Conservation (phyloP, 2,888 invertebrate genomes). For the Athetis lepigone region DNA sequence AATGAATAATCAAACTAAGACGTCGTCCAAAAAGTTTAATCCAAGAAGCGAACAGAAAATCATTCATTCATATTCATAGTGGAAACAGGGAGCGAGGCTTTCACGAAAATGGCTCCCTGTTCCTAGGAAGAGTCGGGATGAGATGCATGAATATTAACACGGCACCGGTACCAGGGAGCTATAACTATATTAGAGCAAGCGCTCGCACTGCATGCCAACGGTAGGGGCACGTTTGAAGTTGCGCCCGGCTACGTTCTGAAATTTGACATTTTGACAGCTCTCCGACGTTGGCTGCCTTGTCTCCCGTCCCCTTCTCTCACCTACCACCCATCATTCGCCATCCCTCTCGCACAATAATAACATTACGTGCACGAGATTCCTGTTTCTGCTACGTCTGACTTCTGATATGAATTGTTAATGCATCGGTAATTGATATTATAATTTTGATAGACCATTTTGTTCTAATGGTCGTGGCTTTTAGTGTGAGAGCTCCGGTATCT, state of each 20-base stretch:
- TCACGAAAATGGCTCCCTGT: constrained; percentile 87
- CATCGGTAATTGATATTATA: constrained; percentile 90
- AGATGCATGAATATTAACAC: constrained; percentile 90
- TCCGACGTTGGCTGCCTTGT: constrained; percentile 87
- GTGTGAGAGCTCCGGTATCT: constrained; percentile 72
- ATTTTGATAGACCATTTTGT: constrained; percentile 86
- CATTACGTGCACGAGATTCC: constrained; percentile 87
- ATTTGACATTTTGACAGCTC: constrained; percentile 91
- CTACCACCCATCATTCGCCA: constrained; percentile 61
- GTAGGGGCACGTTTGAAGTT: constrained; percentile 90
- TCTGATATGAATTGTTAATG: constrained; percentile 90
- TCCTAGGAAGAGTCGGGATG: constrained; percentile 84
- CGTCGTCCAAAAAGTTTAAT: constrained; percentile 79
- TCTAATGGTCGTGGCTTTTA: constrained; percentile 81
- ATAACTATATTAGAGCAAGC: constrained; percentile 88
- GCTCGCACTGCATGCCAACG: constrained; percentile 83
- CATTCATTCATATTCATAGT: constrained; percentile 89
- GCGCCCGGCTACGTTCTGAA: constrained; percentile 89
- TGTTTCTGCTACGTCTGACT: constrained; percentile 89
- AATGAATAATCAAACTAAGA: constrained; percentile 62
- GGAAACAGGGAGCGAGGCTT: constrained; percentile 82
- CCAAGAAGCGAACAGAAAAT: constrained; percentile 85
- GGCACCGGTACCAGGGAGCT: constrained; percentile 81
- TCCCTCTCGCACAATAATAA: constrained; percentile 83
- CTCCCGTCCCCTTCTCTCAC: constrained; percentile 73